phyloP scores from a whole-genome alignment of 2,797 vertebrate genomes.

The Lateolabrax maculatus region DNA sequence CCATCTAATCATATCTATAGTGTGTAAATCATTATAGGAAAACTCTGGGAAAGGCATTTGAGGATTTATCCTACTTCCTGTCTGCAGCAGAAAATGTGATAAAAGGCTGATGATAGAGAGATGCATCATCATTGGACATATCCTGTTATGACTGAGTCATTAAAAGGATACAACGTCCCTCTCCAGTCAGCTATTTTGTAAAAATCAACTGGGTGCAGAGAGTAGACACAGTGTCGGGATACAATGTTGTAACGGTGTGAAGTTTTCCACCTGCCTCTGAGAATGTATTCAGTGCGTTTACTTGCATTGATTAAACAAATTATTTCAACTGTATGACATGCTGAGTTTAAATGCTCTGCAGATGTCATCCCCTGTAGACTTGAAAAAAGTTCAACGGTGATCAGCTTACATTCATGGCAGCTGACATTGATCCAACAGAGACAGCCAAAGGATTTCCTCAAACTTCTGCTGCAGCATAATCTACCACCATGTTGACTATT shows the following conservation, averaged over 20 bases:
- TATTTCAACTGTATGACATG: background rate
- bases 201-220: slow-evolving; percentile 10
- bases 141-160: slow-evolving; percentile 67
- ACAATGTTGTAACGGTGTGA: slow-evolving; percentile 8
- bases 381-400: background rate
- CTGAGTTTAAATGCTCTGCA: background rate
- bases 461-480: background rate
- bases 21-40: slow-evolving; percentile 18
- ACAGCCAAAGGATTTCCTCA: background rate
- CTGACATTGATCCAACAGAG: background rate
- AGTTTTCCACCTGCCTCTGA: background rate
- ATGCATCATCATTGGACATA: slow-evolving; percentile 58
- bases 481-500: background rate
- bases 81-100: slow-evolving; percentile 32
- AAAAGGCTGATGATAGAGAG: slow-evolving; percentile 32
- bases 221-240: background rate
- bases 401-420: background rate
- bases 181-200: slow-evolving; percentile 40
- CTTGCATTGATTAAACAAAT: slow-evolving; percentile 1
- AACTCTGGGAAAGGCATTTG: slow-evolving; percentile 28
- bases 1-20: background rate
- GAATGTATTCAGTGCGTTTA: background rate
- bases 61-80: slow-evolving; percentile 43
- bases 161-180: slow-evolving; percentile 28
- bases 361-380: background rate